Percentiles rank a stretch among this genome's conserved stretches.
Conservation (phyloP, 2,113 vertebrate genomes). For the Trogon melanurus region DNA sequence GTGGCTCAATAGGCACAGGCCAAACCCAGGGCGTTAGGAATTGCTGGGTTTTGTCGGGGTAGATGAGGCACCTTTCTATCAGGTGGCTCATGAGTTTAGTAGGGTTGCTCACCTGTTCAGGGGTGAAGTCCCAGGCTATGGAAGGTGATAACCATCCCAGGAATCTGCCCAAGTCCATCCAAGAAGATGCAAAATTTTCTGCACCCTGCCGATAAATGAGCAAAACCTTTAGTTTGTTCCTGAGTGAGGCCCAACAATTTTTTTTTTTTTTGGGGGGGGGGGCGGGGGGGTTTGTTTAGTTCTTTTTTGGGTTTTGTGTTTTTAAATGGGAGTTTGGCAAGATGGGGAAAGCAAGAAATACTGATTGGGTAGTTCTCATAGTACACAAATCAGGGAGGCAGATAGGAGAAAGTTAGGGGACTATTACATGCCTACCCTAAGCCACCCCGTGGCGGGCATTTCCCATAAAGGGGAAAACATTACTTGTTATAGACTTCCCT, state of each 20-base stretch:
- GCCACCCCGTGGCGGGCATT: not conserved
- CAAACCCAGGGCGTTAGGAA: too few relatives aligned
- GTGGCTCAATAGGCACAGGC: too few relatives aligned
- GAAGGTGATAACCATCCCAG: too few relatives aligned
- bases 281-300: too few relatives aligned
- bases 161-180: not conserved
- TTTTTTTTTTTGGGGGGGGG: rapidly evolving
- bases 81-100: too few relatives aligned
- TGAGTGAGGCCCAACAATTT: not conserved
- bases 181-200: not conserved
- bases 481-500: not conserved
- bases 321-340: not conserved
- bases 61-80: too few relatives aligned
- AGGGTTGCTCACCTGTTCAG: too few relatives aligned
- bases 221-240: not conserved
- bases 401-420: not conserved
- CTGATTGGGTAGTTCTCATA: not conserved
- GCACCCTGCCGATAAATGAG: not conserved
- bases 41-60: too few relatives aligned
- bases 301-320: not conserved
- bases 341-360: not conserved
- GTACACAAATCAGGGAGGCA: not conserved
- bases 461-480: not conserved
- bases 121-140: too few relatives aligned
- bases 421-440: not conserved